phyloP scores from a whole-genome alignment of 2,797 vertebrate species.

The Antennarius maculatus region DNA sequence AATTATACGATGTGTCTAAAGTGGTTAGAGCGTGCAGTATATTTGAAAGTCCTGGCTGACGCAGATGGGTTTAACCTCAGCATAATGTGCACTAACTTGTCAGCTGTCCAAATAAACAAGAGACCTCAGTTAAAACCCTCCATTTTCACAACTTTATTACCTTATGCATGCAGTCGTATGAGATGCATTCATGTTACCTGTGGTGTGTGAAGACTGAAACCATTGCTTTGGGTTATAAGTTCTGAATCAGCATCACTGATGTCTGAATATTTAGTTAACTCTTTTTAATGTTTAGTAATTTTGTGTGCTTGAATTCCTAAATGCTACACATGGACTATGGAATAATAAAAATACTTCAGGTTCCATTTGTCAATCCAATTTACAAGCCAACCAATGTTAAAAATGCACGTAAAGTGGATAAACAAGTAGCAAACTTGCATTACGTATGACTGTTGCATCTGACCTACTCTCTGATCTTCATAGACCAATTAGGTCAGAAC shows the following conservation, averaged over 20 bases:
- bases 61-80: slow-evolving; percentile 25
- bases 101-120: slow-evolving; percentile 31
- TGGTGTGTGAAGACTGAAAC: slow-evolving; percentile 34
- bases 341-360: neutral
- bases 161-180: slow-evolving; percentile 14
- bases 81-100: slow-evolving; percentile 31
- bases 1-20: slow-evolving; percentile 7
- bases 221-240: slow-evolving; percentile 36
- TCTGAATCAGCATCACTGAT: slow-evolving; percentile 11
- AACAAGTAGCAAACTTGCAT: neutral
- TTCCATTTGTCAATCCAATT: neutral
- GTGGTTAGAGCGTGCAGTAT: slow-evolving; percentile 8
- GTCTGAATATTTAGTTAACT: neutral
- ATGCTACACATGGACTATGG: neutral
- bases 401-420: neutral
- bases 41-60: slow-evolving; percentile 22
- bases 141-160: slow-evolving; percentile 44
- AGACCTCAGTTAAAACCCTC: slow-evolving; percentile 43
- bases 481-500: no score
- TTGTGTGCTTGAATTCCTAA: neutral
- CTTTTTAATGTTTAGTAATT: neutral
- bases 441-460: no score
- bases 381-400: neutral
- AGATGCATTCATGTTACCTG: neutral
- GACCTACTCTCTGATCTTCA: no score